Percentiles rank a stretch among this genome's conserved stretches.
These are phyloP conservation scores for Apodemia mormo DNA, from an alignment of 2,888 invertebrate genomes.

Conservation along the genomic window DNA sequence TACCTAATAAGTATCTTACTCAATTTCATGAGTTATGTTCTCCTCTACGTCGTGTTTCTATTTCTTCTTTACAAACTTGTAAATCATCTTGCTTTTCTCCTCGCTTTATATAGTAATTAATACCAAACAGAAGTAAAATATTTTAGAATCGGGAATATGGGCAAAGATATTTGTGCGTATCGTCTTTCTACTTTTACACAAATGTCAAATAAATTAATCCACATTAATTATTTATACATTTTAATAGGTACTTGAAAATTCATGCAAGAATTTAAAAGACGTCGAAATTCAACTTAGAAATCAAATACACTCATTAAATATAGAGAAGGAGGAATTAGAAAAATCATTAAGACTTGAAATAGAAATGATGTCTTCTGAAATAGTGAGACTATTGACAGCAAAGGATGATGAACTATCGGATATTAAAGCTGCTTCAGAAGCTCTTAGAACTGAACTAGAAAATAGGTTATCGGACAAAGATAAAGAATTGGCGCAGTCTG, in stretches of 20 bases:
- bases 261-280: constrained; percentile 47
- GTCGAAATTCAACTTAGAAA: constrained; percentile 42
- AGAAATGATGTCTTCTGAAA: constrained; percentile 42
- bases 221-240: constrained; percentile 26
- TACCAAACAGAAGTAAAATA: not conserved
- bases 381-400: not conserved
- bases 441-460: constrained; percentile 32
- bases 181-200: not conserved
- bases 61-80: no score
- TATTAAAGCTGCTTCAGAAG: not conserved
- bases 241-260: constrained; percentile 58
- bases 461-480: constrained; percentile 48
- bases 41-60: no score
- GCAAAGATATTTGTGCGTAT: not conserved
- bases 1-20: no score
- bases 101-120: not conserved
- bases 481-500: constrained; percentile 42
- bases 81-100: no score
- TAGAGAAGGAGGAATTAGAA: constrained; percentile 45
- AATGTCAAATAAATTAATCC: constrained; percentile 26
- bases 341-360: constrained; percentile 49
- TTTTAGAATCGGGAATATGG: no score
- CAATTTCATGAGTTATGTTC: no score
- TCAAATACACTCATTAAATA: constrained; percentile 35
- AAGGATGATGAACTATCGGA: not conserved